Evolutionary conservation across 2,113 vertebrate species (phyloP).

Genomic region (Seriola aureovittata): DNA sequence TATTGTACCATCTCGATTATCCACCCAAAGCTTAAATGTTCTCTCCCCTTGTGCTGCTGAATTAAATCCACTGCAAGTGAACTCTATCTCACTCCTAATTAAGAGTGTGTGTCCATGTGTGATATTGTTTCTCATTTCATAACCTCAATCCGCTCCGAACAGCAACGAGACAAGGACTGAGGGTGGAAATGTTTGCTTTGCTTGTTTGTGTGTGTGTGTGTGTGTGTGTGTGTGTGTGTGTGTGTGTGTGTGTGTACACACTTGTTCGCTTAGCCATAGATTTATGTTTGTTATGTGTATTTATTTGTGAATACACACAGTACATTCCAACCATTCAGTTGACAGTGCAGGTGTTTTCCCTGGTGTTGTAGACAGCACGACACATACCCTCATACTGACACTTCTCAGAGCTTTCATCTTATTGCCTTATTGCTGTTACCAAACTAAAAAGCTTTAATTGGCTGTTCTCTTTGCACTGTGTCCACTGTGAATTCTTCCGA

Average conservation of each 20-base stretch:
- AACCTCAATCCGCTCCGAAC: conserved; percentile 41
- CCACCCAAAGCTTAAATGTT: conserved; percentile 55
- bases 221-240: neutral
- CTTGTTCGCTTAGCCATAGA: neutral
- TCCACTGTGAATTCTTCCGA: conserved; percentile 37
- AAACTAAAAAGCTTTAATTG: neutral
- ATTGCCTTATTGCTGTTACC: neutral
- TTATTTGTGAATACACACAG: conserved; percentile 1
- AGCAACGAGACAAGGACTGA: conserved; percentile 15
- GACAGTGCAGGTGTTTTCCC: conserved; percentile 6
- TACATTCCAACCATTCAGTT: neutral
- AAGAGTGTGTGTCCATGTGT: conserved; percentile 71
- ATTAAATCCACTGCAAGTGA: conserved; percentile 68
- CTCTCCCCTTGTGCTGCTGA: conserved; percentile 46
- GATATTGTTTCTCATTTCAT: conserved; percentile 70
- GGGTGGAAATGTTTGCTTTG: conserved; percentile 27
- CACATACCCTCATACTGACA: neutral
- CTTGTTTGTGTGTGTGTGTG: neutral
- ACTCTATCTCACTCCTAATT: conserved; percentile 71
- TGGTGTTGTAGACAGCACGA: neutral
- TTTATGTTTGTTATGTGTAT: conserved; percentile 3
- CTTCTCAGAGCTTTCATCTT: neutral
- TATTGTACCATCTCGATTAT: conserved; percentile 64
- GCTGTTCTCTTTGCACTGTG: conserved; percentile 3
- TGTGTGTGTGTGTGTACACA: neutral